Conservation (phyloP, 1,140 invertebrate genomes). For the Steinernema feltiae region DNA sequence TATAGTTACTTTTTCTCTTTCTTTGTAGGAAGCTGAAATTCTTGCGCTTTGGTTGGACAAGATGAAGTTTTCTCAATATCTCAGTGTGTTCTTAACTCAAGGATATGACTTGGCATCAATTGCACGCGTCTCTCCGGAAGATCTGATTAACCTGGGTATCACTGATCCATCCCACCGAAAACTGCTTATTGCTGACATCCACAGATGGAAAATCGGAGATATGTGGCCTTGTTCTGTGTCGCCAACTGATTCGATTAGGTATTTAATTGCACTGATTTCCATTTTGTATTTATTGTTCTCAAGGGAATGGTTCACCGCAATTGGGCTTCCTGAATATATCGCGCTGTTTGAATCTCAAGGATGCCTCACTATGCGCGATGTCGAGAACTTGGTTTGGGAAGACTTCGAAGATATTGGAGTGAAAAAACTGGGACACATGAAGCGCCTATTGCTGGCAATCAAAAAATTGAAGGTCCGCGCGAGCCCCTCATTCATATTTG, state of each 20-base stretch:
- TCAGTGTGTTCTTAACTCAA: slow-evolving; percentile 80
- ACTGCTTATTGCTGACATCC: slow-evolving; percentile 88
- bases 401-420: slow-evolving; percentile 98
- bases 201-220: slow-evolving; percentile 83
- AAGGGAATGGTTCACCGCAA: slow-evolving; percentile 43
- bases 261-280: slow-evolving; percentile 18
- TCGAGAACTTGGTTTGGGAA: slow-evolving; percentile 90
- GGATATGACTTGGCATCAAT: slow-evolving; percentile 97
- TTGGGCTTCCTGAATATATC: slow-evolving; percentile 50
- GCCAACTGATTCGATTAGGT: slow-evolving; percentile 26
- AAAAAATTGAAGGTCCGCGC: slow-evolving; percentile 81
- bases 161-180: slow-evolving; percentile 95
- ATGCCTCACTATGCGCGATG: slow-evolving; percentile 77
- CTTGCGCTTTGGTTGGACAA: slow-evolving; percentile 87
- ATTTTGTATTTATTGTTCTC: slow-evolving; percentile 16
- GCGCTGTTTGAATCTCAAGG: slow-evolving; percentile 70
- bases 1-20: slow-evolving; percentile 28
- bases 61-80: slow-evolving; percentile 91
- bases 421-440: slow-evolving; percentile 79
- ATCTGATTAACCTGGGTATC: slow-evolving; percentile 74
- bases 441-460: slow-evolving; percentile 91
- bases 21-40: slow-evolving; percentile 75
- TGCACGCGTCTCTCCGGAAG: slow-evolving; percentile 92
- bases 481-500: not conserved
- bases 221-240: slow-evolving; percentile 59